Base-by-base conservation (phyloP, 2,888 invertebrate genomes). In the Camponotus fellah region DNA sequence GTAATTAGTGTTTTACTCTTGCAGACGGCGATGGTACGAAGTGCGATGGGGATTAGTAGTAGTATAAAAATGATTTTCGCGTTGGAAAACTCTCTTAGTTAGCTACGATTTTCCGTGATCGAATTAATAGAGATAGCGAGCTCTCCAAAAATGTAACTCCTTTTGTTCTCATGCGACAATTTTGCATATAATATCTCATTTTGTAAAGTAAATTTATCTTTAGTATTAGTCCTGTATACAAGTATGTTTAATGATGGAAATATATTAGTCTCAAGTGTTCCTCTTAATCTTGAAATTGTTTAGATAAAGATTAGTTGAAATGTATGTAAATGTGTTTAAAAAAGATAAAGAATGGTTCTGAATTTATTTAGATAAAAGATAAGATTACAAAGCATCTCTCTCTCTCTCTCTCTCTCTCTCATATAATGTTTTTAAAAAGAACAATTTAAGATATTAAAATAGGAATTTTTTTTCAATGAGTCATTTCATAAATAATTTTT, bases 1-100 rank as follows among this genome's bases (percentile, higher is more conserved):
- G 79, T 79, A 79, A 79, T 79, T 79, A 79, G 79, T 46, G 79
- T 79, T 79, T 79, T 79, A 68, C 46, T 68, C 68, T 68, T 68
- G 60, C 60, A 71, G 71, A 71, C 69, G 79, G 32, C 21, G 49
- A n/a, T 17, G 43, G 21, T 43, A 43, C 43, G 68, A 77, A 43
- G 58, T 32, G 56, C 66, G 49, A 60, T 53, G 9, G 60, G 58
- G 46, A 71, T 79, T 79, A 79, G 77, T 8, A 43, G 21, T 60
- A 49, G 53, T 53, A 53, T 71, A 69, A 79, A 79, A 69, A 79
- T 71, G 34, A 79, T 69, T 69, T 71, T 46, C 46, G 17, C 17
- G 21, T 66, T 60, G 58, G 34, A 46, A 46, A 60, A 69, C n/a
- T 12, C 69, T 60, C 37, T 58, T 8, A 2, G 46, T 26, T 43